These are phyloP conservation scores for Phylloscopus trochiloides DNA, from an alignment of 2,113 vertebrate species.

Conservation along the genomic window DNA sequence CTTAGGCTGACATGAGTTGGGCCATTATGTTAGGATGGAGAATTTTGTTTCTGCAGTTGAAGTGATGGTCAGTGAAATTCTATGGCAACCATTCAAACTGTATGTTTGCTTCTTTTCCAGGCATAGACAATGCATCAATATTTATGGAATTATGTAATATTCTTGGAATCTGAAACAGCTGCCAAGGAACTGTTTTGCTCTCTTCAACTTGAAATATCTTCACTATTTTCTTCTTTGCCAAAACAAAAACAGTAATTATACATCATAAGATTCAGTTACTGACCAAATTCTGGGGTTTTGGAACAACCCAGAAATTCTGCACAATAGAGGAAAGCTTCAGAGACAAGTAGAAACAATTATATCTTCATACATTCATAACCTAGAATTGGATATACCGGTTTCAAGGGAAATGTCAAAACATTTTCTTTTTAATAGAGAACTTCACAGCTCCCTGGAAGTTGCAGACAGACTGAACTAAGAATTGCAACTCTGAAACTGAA, in stretches of 20 bases:
- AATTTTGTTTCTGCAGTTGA: slow-evolving; percentile 40
- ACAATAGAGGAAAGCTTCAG: not conserved
- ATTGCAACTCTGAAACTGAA: not conserved
- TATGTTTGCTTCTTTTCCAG: slow-evolving; percentile 33
- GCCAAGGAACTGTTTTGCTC: slow-evolving; percentile 22
- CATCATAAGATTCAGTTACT: not conserved
- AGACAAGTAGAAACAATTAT: not conserved
- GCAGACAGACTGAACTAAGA: not conserved
- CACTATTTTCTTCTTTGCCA: slow-evolving; percentile 15
- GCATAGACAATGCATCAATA: slow-evolving; percentile 47
- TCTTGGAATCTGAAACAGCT: slow-evolving; percentile 35
- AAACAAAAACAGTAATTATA: slow-evolving; percentile 12
- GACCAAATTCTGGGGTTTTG: not conserved
- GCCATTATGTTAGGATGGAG: not conserved
- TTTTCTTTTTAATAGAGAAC: slow-evolving; percentile 5
- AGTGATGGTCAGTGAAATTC: slow-evolving; percentile 52
- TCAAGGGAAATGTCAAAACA: slow-evolving; percentile 18
- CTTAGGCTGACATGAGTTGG: not conserved
- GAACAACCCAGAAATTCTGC: not conserved
- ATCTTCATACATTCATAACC: not conserved
- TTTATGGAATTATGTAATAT: slow-evolving; percentile 39
- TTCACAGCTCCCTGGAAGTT: not conserved
- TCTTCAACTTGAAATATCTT: slow-evolving; percentile 17
- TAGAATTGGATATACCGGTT: not conserved
- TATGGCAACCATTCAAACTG: slow-evolving; percentile 25